Evolutionary conservation across 2,888 invertebrate species (phyloP), one percentile per base, ranked within the genome.

Genomic region (Germaria angustata): DNA sequence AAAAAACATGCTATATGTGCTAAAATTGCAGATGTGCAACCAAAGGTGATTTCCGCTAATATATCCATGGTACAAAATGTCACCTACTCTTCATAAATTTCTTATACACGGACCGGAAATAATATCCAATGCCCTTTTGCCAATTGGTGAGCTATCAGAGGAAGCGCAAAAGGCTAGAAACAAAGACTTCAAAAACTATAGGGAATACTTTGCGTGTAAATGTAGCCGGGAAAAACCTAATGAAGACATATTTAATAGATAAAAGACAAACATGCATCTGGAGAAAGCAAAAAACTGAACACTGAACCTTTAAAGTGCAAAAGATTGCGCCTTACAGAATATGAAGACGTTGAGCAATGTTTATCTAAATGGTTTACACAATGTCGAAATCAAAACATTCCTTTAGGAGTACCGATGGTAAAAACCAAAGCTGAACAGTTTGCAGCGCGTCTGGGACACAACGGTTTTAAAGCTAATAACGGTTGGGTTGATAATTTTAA

Each of bases 401-500:
- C 24, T 15, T 41, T 41, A 15, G 41, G 15, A 41, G 55, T 1
- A 32, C 15, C 13, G 34, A 34, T 36, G 36, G 4, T 20, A 17
- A 57, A 57, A 57, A 17, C 17, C 2, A 57, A 57, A 22, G 34
- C 32, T 32, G 32, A 51, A 28, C 28, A 68, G 51, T 53, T 68
- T 68, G 66, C 34, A 49, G 65, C 15, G 49, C 46, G 46, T 32
- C 13, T 66, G 36, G 66, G 51, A 36, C 51, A 46, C 66, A 39
- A 66, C n/a, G 24, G 51, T 51, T 15, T 66, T 66, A 51, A 66
- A 20, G 49, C 51, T 51, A 66, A 34, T 41, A 68, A n/a, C n/a
- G n/a, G n/a, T n/a, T n/a, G n/a, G n/a, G n/a, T n/a, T n/a, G n/a
- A n/a, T n/a, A n/a, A n/a, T n/a, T n/a, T n/a, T n/a, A n/a, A 53